These are phyloP conservation scores for Eristalinus sepulchralis DNA, from an alignment of 2,888 invertebrate genomes.

Conservation along the genomic window DNA sequence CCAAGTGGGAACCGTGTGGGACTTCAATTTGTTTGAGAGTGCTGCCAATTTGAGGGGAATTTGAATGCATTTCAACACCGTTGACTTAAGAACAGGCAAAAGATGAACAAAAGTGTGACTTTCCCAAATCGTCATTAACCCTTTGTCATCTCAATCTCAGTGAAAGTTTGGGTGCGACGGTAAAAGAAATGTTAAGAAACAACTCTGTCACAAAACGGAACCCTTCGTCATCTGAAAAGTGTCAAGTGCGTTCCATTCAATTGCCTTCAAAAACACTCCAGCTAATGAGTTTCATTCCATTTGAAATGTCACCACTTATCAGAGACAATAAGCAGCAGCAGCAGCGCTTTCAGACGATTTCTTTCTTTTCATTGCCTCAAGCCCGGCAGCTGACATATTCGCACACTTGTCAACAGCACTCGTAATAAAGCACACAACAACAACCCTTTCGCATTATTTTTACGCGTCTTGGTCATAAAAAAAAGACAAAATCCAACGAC, in stretches of 20 bases:
- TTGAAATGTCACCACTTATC: constrained; percentile 18
- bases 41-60: background rate
- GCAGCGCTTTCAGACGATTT: background rate
- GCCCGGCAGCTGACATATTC: background rate
- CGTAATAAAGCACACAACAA: background rate
- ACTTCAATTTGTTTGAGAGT: background rate
- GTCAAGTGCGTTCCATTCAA: constrained; percentile 8
- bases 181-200: background rate
- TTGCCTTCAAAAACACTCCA: constrained; percentile 6
- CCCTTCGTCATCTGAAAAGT: background rate
- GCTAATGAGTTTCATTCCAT: constrained; percentile 45
- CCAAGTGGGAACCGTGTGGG: constrained; percentile 1
- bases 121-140: background rate
- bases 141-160: background rate
- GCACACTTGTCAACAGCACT: background rate
- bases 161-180: background rate
- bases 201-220: background rate
- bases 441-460: background rate
- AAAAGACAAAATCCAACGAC: background rate
- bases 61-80: background rate
- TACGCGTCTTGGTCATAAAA: background rate
- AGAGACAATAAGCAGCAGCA: background rate
- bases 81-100: too few relatives aligned
- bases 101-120: background rate
- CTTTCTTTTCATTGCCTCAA: background rate